Conservation (phyloP, 2,888 invertebrate genomes). For the Campoplex capitator region DNA sequence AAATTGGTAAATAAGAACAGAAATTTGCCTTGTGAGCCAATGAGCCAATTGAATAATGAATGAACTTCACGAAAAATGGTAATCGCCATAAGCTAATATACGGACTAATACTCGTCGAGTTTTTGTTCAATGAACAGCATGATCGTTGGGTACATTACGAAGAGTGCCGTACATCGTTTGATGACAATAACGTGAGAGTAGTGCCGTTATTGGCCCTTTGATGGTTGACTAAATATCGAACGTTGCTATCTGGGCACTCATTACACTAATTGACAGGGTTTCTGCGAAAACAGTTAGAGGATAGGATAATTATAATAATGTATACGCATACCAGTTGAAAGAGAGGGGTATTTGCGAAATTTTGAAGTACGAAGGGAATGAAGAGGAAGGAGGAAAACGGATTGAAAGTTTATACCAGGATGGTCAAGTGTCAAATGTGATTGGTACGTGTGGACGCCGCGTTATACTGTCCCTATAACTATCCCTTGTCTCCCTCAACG, state of each 20-base stretch:
- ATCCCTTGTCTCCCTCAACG: conserved; percentile 14
- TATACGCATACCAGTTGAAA: not conserved
- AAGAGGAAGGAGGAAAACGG: conserved; percentile 50
- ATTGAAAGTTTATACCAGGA: conserved; percentile 74
- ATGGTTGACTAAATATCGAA: conserved; percentile 23
- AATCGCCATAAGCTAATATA: not conserved
- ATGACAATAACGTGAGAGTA: not conserved
- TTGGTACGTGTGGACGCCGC: conserved; percentile 67
- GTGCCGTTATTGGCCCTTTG: conserved; percentile 39
- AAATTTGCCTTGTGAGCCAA: too few species aligned
- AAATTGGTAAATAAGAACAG: too few species aligned
- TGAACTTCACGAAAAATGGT: not conserved
- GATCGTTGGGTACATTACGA: not conserved
- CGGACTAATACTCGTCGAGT: not conserved
- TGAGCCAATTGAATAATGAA: too few species aligned
- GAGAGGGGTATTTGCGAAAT: not conserved
- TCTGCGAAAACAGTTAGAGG: conserved; percentile 27
- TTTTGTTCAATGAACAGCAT: not conserved
- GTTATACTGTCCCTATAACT: conserved; percentile 59
- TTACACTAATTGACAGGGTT: conserved; percentile 57
- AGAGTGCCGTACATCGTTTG: not conserved
- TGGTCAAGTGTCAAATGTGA: conserved; percentile 77
- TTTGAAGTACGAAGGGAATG: conserved; percentile 2
- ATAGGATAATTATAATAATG: conserved; percentile 50
- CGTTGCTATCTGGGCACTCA: conserved; percentile 42